These are phyloP conservation scores for Neelides folsomi DNA, from an alignment of 2,888 invertebrate genomes.

Conservation along the genomic window DNA sequence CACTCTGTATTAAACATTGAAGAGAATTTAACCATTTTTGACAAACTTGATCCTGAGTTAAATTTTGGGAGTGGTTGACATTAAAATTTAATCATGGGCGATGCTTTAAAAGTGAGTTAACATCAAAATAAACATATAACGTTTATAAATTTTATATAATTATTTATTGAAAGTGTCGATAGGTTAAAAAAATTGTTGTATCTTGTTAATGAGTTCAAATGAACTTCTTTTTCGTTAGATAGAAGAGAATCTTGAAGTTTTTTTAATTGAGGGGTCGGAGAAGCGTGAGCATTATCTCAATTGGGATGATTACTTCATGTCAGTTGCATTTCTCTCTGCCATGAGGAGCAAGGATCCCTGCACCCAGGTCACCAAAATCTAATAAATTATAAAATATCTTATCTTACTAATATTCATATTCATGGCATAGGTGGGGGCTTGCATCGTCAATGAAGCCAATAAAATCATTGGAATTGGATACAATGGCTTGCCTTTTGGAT, in stretches of 20 bases:
- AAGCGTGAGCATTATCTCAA: constrained; percentile 35
- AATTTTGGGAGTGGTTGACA: too few species aligned
- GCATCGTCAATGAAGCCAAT: constrained; percentile 74
- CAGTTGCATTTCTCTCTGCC: constrained; percentile 73
- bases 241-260: not conserved
- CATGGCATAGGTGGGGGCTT: constrained; percentile 54
- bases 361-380: constrained; percentile 53
- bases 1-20: too few species aligned
- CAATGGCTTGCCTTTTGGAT: constrained; percentile 90
- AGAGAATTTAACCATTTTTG: too few species aligned
- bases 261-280: constrained; percentile 3
- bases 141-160: too few species aligned
- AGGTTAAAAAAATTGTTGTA: too few species aligned
- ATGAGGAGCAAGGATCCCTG: constrained; percentile 89
- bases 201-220: not conserved
- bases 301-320: constrained; percentile 96
- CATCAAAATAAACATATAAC: too few species aligned
- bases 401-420: not conserved
- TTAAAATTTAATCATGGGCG: too few species aligned
- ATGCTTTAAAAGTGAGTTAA: too few species aligned
- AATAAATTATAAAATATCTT: not conserved
- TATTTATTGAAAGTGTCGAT: too few species aligned
- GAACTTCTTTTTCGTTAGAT: not conserved
- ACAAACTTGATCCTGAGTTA: too few species aligned
- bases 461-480: constrained; percentile 88